Conservation (phyloP, 2,888 invertebrate species). For the Exocentrus adspersus region DNA sequence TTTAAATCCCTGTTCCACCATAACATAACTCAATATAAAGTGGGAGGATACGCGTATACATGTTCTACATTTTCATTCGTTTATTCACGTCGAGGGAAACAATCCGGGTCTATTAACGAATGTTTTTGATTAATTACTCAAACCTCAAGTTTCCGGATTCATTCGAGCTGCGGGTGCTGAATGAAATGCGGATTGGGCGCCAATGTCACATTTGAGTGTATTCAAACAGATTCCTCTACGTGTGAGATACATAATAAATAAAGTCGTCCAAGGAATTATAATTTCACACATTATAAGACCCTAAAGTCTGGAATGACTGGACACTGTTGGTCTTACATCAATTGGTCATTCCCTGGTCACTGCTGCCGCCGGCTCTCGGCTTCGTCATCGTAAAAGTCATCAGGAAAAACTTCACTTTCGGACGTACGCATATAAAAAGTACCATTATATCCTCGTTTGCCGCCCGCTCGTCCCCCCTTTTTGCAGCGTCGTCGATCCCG, state of each 20-base stretch:
- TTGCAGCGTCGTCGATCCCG: constrained; percentile 5
- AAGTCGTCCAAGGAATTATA: too few species aligned
- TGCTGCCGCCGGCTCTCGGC: constrained; percentile 17
- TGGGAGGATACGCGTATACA: neutral
- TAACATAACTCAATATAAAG: constrained; percentile 14
- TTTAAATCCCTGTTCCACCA: constrained; percentile 18
- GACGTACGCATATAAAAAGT: constrained; percentile 27
- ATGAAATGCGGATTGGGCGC: neutral
- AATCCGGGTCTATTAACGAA: constrained; percentile 9
- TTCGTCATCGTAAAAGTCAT: constrained; percentile 17
- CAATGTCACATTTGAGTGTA: neutral
- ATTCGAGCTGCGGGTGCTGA: neutral
- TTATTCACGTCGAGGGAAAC: constrained; percentile 9
- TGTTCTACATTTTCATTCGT: constrained; percentile 16
- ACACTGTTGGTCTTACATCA: too few species aligned
- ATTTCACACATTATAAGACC: too few species aligned
- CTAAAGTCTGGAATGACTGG: too few species aligned
- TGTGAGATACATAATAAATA: too few species aligned
- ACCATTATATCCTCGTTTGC: constrained; percentile 30
- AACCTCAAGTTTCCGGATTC: neutral
- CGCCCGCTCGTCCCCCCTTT: constrained; percentile 20
- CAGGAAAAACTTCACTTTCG: constrained; percentile 29
- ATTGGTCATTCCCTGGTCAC: constrained; percentile 14
- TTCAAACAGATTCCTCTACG: too few species aligned
- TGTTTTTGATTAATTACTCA: neutral